Evolutionary conservation across 2,797 vertebrate species (phyloP).

Genomic region (Sebastes goodei): DNA sequence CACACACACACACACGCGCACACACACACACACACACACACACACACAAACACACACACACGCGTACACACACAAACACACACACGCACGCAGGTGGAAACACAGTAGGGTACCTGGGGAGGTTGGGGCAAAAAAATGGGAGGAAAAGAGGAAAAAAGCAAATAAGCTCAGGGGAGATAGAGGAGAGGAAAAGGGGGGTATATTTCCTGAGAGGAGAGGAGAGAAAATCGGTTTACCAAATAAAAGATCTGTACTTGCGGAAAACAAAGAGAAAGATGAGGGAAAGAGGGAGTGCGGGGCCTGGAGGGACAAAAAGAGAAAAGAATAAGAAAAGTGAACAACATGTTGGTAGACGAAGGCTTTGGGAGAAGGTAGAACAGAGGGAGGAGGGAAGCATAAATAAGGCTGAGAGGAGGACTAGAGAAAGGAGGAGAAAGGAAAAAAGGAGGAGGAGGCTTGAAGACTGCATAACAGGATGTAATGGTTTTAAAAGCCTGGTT

Average conservation of each 20-base stretch:
- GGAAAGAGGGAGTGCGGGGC: not conserved
- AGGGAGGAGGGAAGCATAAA: slow-evolving; percentile 37
- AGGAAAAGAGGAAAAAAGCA: slow-evolving; percentile 14
- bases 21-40: slow-evolving; percentile 21
- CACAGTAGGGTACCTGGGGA: slow-evolving; percentile 24
- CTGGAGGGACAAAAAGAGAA: slow-evolving; percentile 19
- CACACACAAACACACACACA: slow-evolving; percentile 19
- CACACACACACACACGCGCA: not conserved
- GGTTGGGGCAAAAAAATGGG: not conserved
- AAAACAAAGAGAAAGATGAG: slow-evolving; percentile 38
- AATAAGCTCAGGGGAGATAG: slow-evolving; percentile 28
- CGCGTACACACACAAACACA: slow-evolving; percentile 14
- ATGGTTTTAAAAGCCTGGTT: slow-evolving; percentile 53
- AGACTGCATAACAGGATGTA: slow-evolving; percentile 52
- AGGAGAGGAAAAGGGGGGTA: slow-evolving; percentile 5
- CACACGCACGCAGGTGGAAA: slow-evolving; percentile 21
- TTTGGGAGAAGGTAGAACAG: slow-evolving; percentile 14
- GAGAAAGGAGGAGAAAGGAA: slow-evolving; percentile 29
- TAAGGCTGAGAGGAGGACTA: slow-evolving; percentile 27
- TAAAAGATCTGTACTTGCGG: slow-evolving; percentile 32
- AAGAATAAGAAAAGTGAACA: slow-evolving; percentile 13
- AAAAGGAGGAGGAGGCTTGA: slow-evolving; percentile 40
- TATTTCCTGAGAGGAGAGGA: slow-evolving; percentile 11
- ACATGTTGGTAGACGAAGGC: slow-evolving; percentile 17
- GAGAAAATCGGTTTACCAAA: slow-evolving; percentile 28